These are phyloP conservation scores for Festucalex cinctus DNA, from an alignment of 2,113 vertebrate genomes.

Conservation along the genomic window DNA sequence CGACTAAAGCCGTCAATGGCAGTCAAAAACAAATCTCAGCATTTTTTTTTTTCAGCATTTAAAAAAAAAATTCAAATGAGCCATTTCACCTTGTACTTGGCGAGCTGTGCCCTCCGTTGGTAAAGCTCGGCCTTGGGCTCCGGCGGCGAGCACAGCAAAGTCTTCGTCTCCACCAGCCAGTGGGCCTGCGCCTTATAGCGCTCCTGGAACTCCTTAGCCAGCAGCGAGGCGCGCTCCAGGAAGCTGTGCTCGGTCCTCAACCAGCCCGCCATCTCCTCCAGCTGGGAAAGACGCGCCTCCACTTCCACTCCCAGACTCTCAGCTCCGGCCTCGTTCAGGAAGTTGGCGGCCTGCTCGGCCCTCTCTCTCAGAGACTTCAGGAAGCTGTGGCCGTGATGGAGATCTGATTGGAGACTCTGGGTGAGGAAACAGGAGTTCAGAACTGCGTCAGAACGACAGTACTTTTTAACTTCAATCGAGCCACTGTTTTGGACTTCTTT, in stretches of 20 bases:
- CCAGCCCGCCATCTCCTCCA: slow-evolving; percentile 81
- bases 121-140: slow-evolving; percentile 92
- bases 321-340: slow-evolving; percentile 78
- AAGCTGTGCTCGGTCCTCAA: slow-evolving; percentile 82
- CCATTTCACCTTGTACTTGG: slow-evolving; percentile 88
- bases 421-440: neutral
- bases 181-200: slow-evolving; percentile 83
- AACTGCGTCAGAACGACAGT: too few species aligned
- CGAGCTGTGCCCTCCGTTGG: slow-evolving; percentile 91
- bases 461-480: too few species aligned
- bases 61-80: neutral
- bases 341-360: slow-evolving; percentile 79
- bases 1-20: too few species aligned
- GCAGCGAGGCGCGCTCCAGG: slow-evolving; percentile 81
- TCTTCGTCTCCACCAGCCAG: slow-evolving; percentile 82
- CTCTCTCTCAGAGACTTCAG: slow-evolving; percentile 88
- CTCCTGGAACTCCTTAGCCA: slow-evolving; percentile 90
- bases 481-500: too few species aligned
- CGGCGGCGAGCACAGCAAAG: slow-evolving; percentile 73
- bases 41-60: too few species aligned
- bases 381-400: slow-evolving; percentile 86
- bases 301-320: slow-evolving; percentile 80
- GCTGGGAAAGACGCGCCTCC: slow-evolving; percentile 71
- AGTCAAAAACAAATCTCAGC: too few species aligned
- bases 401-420: slow-evolving; percentile 77